These are phyloP conservation scores for Trissoscelio sp. DNA, from an alignment of 2,888 invertebrate species.

Conservation along the genomic window DNA sequence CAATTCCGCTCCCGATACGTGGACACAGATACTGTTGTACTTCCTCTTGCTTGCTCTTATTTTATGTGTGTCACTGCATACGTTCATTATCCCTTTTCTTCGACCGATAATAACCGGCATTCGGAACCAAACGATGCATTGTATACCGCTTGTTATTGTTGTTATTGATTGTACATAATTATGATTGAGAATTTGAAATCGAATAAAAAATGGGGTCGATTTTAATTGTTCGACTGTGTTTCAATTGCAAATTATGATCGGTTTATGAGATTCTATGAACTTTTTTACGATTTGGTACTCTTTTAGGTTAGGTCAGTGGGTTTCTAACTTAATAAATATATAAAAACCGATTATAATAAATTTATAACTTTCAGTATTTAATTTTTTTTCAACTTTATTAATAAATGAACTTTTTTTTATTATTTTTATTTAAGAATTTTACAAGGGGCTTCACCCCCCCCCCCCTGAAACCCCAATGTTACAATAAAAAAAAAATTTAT, in stretches of 20 bases:
- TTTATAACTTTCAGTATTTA: too few relatives aligned
- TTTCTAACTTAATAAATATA: background rate
- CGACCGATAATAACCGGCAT: conserved; percentile 24
- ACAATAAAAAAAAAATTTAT: too few relatives aligned
- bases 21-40: too few relatives aligned
- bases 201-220: conserved; percentile 26
- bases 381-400: too few relatives aligned
- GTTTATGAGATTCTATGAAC: conserved; percentile 3
- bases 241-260: conserved; percentile 1
- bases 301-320: conserved; percentile 31
- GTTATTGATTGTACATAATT: conserved; percentile 39
- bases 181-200: conserved; percentile 18
- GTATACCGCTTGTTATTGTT: conserved; percentile 22
- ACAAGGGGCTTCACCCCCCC: too few relatives aligned
- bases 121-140: conserved; percentile 35
- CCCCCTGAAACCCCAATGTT: too few relatives aligned
- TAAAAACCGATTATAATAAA: background rate
- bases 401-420: too few relatives aligned
- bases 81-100: conserved; percentile 53
- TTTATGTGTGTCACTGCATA: conserved; percentile 45
- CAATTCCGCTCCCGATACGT: too few relatives aligned
- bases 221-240: conserved; percentile 36
- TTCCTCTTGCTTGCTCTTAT: too few relatives aligned
- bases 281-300: conserved; percentile 38
- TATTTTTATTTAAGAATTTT: too few relatives aligned